Conservation (phyloP, 2,797 vertebrate species). For the Coilia nasus region DNA sequence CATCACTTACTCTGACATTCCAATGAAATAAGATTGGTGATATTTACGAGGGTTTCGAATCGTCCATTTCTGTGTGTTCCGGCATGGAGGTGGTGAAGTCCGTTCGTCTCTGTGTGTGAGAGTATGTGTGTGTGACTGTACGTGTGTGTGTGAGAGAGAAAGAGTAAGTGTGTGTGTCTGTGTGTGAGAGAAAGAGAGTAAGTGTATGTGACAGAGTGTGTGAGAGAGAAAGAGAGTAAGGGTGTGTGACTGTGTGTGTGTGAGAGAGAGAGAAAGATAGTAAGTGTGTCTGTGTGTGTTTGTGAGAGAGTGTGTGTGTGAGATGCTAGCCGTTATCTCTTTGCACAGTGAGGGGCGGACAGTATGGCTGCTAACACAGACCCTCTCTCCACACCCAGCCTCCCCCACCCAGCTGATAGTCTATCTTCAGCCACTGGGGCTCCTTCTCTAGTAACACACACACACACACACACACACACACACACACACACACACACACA, state of each 20-base stretch:
- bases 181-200: too few species aligned
- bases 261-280: too few species aligned
- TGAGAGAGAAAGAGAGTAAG: too few species aligned
- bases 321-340: background rate
- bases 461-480: constrained; percentile 17
- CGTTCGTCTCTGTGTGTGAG: background rate
- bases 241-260: too few species aligned
- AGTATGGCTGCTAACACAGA: background rate
- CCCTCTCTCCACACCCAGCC: constrained; percentile 1
- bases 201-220: too few species aligned
- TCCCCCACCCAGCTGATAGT: background rate
- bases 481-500: constrained; percentile 1
- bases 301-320: background rate
- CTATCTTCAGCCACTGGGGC: constrained; percentile 24
- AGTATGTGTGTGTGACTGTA: background rate
- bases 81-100: constrained; percentile 6
- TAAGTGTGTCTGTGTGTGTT: too few species aligned
- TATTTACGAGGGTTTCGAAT: constrained; percentile 13
- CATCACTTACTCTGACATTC: background rate
- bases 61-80: background rate
- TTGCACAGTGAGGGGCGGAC: constrained; percentile 1
- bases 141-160: background rate
- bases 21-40: background rate
- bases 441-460: background rate
- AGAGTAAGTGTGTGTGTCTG: too few species aligned